Evolutionary conservation across 2,888 invertebrate genomes (phyloP), one percentile per base, ranked within the genome.

Genomic region (Oligia strigilis): DNA sequence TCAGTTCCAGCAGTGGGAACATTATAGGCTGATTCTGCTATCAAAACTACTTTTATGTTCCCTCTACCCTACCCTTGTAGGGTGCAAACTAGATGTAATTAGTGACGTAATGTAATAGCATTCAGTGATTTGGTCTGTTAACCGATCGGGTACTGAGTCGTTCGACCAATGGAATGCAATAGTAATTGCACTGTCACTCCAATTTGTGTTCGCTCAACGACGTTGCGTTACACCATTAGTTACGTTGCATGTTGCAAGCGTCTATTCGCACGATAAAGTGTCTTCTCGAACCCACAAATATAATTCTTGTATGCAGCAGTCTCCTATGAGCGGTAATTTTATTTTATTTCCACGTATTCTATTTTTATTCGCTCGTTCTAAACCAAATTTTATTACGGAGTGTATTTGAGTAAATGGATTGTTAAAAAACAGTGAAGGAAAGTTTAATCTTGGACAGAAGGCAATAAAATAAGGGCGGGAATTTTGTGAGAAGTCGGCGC

Each of bases 381-480:
- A 67, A 81, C 84, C 84, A 91, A 90, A 87, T 90, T 91, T 92
- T 92, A 93, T 92, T 91, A 87, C 90, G 74, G 86, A 90, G 90
- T 90, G 90, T 92, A 89, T 92, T 92, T 92, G 91, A 92, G 86
- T 90, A 92, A 92, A 93, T 92, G 90, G 90, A 91, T 94, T 93
- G 92, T 94, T 93, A 92, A 94, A 94, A 94, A 94, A 94, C 88
- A 92, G 90, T 89, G 91, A 92, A 93, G 91, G 91, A 92, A 94
- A 95, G 94, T 96, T 96, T 96, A 96, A 96, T 96, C 95, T 95
- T 94, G 95, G 95, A 94, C 95, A 95, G 95, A 92, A 94, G 94
- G 96, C 94, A 96, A 96, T 97, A 96, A 97, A 96, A 95, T 95
- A 95, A 95, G 95, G 95, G 95, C 92, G 95, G 92, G 93, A 95